Conservation (phyloP, 2,113 vertebrate species). For the Xenotilapia longispinis region DNA sequence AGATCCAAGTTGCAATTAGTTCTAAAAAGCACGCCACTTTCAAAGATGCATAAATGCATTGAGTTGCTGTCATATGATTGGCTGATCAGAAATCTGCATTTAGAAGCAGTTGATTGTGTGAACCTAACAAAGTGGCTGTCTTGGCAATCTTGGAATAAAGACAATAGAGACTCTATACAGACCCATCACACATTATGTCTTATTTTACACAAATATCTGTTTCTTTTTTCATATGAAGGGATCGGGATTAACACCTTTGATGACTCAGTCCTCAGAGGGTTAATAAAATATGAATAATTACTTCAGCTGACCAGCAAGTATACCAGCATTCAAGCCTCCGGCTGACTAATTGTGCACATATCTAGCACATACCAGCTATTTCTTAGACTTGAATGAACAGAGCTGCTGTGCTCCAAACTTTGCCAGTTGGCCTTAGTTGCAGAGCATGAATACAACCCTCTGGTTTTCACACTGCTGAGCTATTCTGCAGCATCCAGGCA, state of each 20-base stretch:
- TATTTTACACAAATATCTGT: background rate
- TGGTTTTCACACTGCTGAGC: constrained; percentile 6
- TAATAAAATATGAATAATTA: background rate
- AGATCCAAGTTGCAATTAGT: background rate
- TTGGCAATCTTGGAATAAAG: background rate
- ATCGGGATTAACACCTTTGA: background rate
- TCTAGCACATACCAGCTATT: background rate
- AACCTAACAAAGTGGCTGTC: background rate
- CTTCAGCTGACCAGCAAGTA: background rate
- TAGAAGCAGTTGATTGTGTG: background rate
- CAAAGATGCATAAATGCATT: background rate
- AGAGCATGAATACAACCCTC: background rate
- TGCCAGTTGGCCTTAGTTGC: constrained; percentile 15
- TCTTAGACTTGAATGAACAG: background rate
- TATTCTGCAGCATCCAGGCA: background rate
- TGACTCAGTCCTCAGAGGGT: background rate
- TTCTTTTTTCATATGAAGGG: background rate
- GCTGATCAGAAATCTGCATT: background rate
- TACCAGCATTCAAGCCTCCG: background rate
- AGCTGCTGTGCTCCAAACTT: background rate
- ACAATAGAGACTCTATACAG: background rate
- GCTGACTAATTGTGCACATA: background rate
- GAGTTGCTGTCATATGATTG: background rate
- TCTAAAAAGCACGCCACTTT: background rate
- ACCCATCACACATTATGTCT: background rate